Percentiles rank a stretch among this genome's conserved stretches.
These are phyloP conservation scores for Hassar affinis DNA, from an alignment of 2,113 vertebrate genomes.

Conservation along the genomic window DNA sequence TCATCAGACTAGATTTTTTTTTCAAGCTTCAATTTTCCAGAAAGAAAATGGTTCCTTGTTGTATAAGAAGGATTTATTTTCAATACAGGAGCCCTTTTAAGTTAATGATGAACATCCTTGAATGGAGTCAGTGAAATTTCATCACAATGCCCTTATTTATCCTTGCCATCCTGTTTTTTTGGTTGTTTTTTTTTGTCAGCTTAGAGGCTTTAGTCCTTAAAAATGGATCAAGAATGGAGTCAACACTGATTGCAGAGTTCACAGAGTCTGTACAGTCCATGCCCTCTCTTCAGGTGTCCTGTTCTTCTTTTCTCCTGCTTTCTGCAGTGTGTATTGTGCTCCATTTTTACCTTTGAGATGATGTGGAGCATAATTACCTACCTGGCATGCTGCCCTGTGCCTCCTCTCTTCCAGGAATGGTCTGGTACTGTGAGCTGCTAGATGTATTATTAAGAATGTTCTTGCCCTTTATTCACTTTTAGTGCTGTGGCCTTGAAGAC, in stretches of 20 bases:
- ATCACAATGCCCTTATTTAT: not conserved
- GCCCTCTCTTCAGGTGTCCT: not conserved
- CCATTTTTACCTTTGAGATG: not conserved
- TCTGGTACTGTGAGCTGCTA: slow-evolving; percentile 31
- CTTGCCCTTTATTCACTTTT: slow-evolving; percentile 45
- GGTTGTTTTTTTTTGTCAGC: no score
- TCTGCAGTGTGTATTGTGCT: not conserved
- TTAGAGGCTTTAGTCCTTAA: not conserved
- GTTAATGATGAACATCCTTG: not conserved
- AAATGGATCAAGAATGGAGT: not conserved
- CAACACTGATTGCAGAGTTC: not conserved
- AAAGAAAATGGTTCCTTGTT: not conserved
- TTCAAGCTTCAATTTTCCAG: not conserved
- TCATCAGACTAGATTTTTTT: not conserved
- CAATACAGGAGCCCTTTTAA: not conserved
- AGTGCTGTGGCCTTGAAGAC: slow-evolving; percentile 13
- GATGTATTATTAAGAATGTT: slow-evolving; percentile 47
- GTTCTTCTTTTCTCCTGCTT: not conserved
- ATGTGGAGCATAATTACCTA: slow-evolving; percentile 2
- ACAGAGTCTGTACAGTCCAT: not conserved
- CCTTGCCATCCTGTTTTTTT: no score
- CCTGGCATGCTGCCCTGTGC: slow-evolving; percentile 25
- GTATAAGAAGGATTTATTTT: not conserved
- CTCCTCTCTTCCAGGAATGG: slow-evolving; percentile 30
- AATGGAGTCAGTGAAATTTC: not conserved